Conservation (phyloP, 2,888 invertebrate species). For the Xanthorhoe spadicearia region DNA sequence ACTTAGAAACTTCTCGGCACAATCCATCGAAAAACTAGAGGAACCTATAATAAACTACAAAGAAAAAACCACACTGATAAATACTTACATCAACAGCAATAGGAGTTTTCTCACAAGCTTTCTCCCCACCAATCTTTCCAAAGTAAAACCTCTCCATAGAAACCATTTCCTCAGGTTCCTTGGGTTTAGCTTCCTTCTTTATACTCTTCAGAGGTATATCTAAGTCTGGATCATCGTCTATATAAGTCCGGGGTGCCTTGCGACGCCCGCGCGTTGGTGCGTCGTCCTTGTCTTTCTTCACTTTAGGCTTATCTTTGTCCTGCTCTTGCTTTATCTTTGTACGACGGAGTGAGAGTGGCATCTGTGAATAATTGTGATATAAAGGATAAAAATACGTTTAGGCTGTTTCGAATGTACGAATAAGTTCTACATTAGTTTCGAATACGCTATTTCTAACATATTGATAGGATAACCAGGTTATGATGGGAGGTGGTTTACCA, state of each 20-base stretch:
- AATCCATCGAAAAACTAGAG: too few relatives aligned
- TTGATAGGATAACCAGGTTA: too few relatives aligned
- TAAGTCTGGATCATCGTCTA: constrained; percentile 69
- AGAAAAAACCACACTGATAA: background rate
- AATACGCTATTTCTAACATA: too few relatives aligned
- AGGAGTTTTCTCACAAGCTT: constrained; percentile 49
- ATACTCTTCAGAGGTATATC: constrained; percentile 75
- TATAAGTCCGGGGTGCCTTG: constrained; percentile 64
- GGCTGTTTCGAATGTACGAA: too few relatives aligned
- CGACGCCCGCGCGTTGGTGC: constrained; percentile 55
- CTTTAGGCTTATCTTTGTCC: constrained; percentile 58
- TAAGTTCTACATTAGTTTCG: too few relatives aligned
- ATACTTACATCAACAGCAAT: constrained; percentile 73
- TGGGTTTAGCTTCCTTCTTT: constrained; percentile 69
- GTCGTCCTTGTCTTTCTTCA: constrained; percentile 40
- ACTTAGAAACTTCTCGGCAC: too few relatives aligned
- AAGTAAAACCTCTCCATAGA: constrained; percentile 88
- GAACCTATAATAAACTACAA: background rate
- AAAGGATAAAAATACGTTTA: background rate
- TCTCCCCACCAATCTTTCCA: constrained; percentile 77
- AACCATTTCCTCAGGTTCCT: constrained; percentile 72
- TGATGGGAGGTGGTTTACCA: too few relatives aligned
- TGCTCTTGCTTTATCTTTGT: constrained; percentile 73
- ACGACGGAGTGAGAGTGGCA: constrained; percentile 71
- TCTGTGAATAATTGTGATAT: constrained; percentile 47